These are phyloP conservation scores for Enchytraeus crypticus DNA, from an alignment of 2,888 invertebrate genomes.

Conservation along the genomic window DNA sequence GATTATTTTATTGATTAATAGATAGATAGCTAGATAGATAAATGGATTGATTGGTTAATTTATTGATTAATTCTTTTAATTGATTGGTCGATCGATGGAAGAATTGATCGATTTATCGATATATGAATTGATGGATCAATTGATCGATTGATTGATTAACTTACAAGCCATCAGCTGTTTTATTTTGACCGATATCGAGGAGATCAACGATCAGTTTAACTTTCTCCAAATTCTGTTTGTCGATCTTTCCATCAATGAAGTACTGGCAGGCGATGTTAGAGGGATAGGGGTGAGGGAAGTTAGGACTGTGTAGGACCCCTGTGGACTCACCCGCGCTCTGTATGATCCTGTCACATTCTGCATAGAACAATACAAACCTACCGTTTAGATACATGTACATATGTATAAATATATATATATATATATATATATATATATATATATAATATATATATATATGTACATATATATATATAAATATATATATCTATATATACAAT, in stretches of 20 bases:
- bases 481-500: too few relatives aligned
- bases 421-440: neutral
- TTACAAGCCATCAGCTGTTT: neutral
- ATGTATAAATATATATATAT: too few relatives aligned
- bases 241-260: slow-evolving; percentile 84
- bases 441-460: neutral
- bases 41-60: too few relatives aligned
- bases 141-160: too few relatives aligned
- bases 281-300: slow-evolving; percentile 89
- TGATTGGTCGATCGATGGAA: too few relatives aligned
- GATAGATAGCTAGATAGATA: too few relatives aligned
- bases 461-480: neutral
- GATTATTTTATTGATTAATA: too few relatives aligned
- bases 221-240: slow-evolving; percentile 87
- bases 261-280: slow-evolving; percentile 93
- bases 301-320: slow-evolving; percentile 88
- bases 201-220: slow-evolving; percentile 53
- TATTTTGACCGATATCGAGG: slow-evolving; percentile 23
- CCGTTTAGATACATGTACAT: neutral
- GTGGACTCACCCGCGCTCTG: slow-evolving; percentile 83
- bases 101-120: neutral
- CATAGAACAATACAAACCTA: slow-evolving; percentile 3
- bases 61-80: too few relatives aligned
- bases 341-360: slow-evolving; percentile 95
- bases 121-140: too few relatives aligned